Percentiles rank a stretch among this genome's conserved stretches.
These are phyloP conservation scores for Onychomys arenicola DNA, from an alignment of 2,797 vertebrate genomes.

Conservation along the genomic window DNA sequence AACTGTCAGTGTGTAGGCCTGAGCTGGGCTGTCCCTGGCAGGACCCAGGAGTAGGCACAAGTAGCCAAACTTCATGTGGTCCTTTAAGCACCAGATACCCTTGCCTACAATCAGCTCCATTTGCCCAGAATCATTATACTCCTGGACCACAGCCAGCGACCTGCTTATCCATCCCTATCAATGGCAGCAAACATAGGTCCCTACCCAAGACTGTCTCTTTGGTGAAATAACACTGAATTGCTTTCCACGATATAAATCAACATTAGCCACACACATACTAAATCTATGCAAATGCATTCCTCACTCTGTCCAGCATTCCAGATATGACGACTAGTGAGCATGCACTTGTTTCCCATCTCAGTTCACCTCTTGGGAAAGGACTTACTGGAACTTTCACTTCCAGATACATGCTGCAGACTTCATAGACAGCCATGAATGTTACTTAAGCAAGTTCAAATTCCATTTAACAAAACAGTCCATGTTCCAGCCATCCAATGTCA, in stretches of 20 bases:
- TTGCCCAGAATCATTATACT: background rate
- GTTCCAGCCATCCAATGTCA: background rate
- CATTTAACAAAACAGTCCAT: background rate
- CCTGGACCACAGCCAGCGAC: background rate
- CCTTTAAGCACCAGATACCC: background rate
- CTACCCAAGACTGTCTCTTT: background rate
- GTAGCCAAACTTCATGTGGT: background rate
- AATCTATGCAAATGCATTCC: background rate
- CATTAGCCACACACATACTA: background rate
- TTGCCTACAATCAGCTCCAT: background rate
- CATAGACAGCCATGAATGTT: background rate
- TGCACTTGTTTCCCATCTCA: background rate
- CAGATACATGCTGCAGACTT: background rate
- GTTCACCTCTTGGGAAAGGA: background rate
- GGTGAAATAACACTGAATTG: background rate
- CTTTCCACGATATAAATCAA: background rate
- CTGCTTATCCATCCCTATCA: background rate
- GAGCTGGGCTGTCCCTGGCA: background rate
- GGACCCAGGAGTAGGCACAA: background rate
- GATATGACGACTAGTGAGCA: background rate
- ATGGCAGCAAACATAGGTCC: background rate
- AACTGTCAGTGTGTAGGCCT: background rate
- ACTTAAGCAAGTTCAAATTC: constrained; percentile 22
- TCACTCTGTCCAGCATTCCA: background rate
- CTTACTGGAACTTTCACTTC: background rate